phyloP scores from a whole-genome alignment of 2,113 vertebrate species.

The Phaetusa simplex region DNA sequence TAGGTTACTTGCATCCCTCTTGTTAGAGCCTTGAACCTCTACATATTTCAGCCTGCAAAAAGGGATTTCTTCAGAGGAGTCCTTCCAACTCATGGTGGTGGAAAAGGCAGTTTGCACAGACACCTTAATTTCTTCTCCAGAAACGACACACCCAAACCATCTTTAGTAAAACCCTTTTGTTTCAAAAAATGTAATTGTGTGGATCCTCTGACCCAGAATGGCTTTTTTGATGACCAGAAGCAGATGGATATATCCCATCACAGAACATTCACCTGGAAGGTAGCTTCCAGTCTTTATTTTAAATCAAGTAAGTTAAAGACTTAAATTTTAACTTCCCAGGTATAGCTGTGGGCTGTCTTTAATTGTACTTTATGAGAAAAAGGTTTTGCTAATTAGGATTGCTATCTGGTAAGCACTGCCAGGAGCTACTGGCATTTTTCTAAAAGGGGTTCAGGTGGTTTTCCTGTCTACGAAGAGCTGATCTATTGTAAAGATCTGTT shows the following conservation, averaged over 20 bases:
- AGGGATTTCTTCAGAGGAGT: background rate
- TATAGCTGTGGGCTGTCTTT: background rate
- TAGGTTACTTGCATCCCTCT: background rate
- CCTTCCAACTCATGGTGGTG: background rate
- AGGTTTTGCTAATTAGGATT: background rate
- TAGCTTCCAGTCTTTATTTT: background rate
- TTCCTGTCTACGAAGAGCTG: background rate
- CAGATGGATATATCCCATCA: background rate
- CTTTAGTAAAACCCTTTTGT: background rate
- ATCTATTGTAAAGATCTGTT: background rate
- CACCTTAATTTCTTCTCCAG: background rate
- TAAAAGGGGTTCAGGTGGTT: background rate
- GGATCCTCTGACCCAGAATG: background rate
- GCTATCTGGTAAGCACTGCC: background rate
- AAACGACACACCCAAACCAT: background rate
- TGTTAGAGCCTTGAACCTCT: background rate
- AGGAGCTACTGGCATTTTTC: background rate
- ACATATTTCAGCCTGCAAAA: background rate
- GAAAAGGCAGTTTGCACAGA: background rate
- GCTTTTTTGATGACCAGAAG: background rate
- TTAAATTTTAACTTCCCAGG: background rate
- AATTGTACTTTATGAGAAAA: background rate
- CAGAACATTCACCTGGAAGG: background rate
- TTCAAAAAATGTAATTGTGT: background rate
- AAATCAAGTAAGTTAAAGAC: background rate